A percentile compares a stretch with the other conserved stretches of the same genome.
phyloP scores from a whole-genome alignment of 2,113 vertebrate genomes.

The Himantopus leucocephalus region DNA sequence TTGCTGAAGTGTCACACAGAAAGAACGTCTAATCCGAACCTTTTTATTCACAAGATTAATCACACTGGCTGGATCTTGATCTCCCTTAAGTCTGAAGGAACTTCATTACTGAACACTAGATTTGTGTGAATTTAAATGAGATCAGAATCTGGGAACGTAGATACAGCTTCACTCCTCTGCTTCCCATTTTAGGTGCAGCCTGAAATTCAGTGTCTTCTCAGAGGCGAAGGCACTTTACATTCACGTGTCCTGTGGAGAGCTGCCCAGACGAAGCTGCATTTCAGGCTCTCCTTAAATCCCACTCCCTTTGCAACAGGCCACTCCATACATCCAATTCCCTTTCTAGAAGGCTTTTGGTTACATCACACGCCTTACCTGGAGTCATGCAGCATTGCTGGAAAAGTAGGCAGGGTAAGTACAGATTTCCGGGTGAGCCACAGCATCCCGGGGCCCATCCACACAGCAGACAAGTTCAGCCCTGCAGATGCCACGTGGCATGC shows the following conservation, averaged over 20 bases:
- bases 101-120: not conserved
- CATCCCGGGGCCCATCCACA: not conserved
- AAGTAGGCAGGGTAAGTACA: not conserved
- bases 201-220: not conserved
- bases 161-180: not conserved
- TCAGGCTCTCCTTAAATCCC: not conserved
- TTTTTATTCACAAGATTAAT: constrained; percentile 47
- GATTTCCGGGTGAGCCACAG: not conserved
- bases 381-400: not conserved
- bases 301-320: not conserved
- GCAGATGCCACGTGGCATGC: not conserved
- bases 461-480: not conserved
- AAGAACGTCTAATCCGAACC: constrained; percentile 39
- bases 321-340: not conserved
- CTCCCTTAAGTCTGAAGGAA: constrained; percentile 21
- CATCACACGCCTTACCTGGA: rapidly evolving
- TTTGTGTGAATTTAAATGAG: constrained; percentile 15
- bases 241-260: not conserved
- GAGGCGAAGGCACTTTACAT: not conserved
- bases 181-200: not conserved
- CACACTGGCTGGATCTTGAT: constrained; percentile 33
- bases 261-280: not conserved
- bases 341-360: not conserved
- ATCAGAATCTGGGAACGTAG: not conserved
- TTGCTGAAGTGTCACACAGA: constrained; percentile 29